Evolutionary conservation across 2,113 vertebrate genomes (phyloP).

Genomic region (Heteronetta atricapilla): DNA sequence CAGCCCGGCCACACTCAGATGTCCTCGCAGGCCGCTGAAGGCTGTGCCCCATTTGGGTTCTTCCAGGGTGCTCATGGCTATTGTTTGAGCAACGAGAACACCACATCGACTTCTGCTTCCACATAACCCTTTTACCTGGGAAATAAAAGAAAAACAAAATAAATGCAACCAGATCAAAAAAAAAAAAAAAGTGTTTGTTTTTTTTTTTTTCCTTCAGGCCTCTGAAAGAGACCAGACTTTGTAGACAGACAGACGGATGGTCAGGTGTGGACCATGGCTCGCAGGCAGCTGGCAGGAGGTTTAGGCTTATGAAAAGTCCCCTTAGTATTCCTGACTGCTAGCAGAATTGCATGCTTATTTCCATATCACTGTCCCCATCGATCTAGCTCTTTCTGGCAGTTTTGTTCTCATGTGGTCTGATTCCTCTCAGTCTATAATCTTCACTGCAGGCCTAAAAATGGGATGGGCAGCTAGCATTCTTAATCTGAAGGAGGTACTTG

Average conservation of each 20-base stretch:
- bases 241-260: neutral
- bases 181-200: neutral
- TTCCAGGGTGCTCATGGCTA: neutral
- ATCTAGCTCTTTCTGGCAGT: neutral
- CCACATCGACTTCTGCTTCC: neutral
- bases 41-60: neutral
- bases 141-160: conserved; percentile 10
- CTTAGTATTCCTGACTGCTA: neutral
- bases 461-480: neutral
- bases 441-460: neutral
- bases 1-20: neutral
- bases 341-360: neutral
- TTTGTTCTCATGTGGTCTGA: neutral
- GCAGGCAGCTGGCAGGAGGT: neutral
- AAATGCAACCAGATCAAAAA: neutral
- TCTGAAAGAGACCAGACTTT: neutral
- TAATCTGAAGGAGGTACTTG: neutral
- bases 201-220: neutral
- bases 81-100: neutral
- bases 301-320: neutral
- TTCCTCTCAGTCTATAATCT: neutral
- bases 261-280: accelerated
- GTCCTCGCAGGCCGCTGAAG: neutral
- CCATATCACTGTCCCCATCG: neutral
- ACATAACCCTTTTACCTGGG: neutral